Evolutionary conservation across 2,797 vertebrate species (phyloP), one percentile per base, ranked within the genome.

Genomic region (Chaetodon trifasciatus): DNA sequence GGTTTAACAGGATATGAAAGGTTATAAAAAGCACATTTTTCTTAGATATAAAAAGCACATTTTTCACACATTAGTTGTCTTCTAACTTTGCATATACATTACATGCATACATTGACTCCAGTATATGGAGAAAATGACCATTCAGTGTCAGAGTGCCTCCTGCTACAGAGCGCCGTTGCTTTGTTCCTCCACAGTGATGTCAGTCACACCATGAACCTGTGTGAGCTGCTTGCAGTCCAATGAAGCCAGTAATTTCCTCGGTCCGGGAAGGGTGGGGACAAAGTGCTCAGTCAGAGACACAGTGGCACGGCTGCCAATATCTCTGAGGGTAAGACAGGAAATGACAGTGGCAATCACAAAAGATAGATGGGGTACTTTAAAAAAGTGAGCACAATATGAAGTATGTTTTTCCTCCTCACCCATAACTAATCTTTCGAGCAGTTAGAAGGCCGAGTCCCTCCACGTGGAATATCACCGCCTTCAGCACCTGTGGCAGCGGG

Each of bases 141-240:
- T 44, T 82, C 16, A 37, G 17, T 15, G 37, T 74, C 8, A 75
- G 46, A 52, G 53, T 49, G 44, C 5, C 17, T 80, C 28, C 28
- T 28, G 4, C 60, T 81, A 74, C 5, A 1, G 7, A 70, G 72
- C n/a, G 1, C 13, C 24, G 0, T 49, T 50, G 69, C 58, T 87
- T 40, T 86, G 69, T 23, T 75, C 76, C 62, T 78, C 49, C 76
- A 94, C 92, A 0, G 17, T 66, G 73, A 94, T 92, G 75, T 96
- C 90, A 1, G 92, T 81, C 74, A 96, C 96, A 0, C 97, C 97
- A 0, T 97, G 97, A 77, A 98, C 97, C 91, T 97, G 97, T 4
- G 95, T 96, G 78, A 98, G 95, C 93, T 97, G 96, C 19, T 91
- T 93, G 83, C 97, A 97, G 91, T 97, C 95, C 89, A 98, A 17